Base-by-base conservation (phyloP, 2,888 invertebrate species). In the Harmothoe impar region DNA sequence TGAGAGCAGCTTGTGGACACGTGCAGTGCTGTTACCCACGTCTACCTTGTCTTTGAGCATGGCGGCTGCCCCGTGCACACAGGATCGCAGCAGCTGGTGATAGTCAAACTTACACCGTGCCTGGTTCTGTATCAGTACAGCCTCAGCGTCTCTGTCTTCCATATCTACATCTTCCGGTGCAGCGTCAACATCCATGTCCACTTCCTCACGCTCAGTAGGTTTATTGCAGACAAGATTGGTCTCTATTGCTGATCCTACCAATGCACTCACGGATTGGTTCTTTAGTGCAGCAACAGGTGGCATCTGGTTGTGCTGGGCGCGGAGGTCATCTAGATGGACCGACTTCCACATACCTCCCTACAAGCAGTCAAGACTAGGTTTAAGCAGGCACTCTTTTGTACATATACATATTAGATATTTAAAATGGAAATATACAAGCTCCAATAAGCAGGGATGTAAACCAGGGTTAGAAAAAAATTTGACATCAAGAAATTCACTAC, bases 311-410 rank as follows among this genome's bases (percentile, higher is more conserved):
- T 52, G 29, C 7, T 89, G 43, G 3, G 91, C 89, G 0, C 90
- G 91, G 15, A 95, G 93, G 89, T 95, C 94, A 92, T 95, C 95
- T 33, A 95, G 93, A 88, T 95, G 95, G 25, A 94, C 93, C 20
- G 94, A 94, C 56, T 94, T 93, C 95, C 95, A 95, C 62, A 91
- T 91, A 12, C 94, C 94, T 92, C 94, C 94, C 94, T 94, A 85
- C 20, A 25, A 89, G 56, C n/a, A 43, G 10, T 43, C 10, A 43
- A 10, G 43, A 43, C 10, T 43, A 10, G 43, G 10, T 7, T 10
- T 43, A 10, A 43, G n/a, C n/a, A n/a, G n/a, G n/a, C n/a, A n/a
- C n/a, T n/a, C n/a, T n/a, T n/a, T n/a, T n/a, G n/a, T n/a, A n/a
- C n/a, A n/a, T n/a, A n/a, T n/a, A n/a, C n/a, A n/a, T n/a, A n/a